A percentile compares a stretch with the other conserved stretches of the same genome.
Conservation (phyloP, 2,113 vertebrate genomes). For the Synodontis membranacea region DNA sequence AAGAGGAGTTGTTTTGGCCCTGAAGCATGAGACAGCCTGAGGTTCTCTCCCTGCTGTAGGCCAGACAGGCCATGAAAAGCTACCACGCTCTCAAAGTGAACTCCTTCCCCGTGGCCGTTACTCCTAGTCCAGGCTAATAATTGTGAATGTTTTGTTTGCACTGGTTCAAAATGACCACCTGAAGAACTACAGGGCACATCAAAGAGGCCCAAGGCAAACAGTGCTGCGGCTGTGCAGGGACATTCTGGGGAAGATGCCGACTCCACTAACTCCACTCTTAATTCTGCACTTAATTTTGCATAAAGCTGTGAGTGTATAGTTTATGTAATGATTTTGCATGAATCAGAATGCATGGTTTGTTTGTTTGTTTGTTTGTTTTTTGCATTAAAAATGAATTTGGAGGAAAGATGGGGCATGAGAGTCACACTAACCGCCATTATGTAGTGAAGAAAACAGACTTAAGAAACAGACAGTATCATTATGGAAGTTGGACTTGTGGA, state of each 20-base stretch:
- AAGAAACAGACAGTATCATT: slow-evolving; percentile 55
- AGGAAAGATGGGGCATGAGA: neutral
- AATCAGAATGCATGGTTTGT: no score
- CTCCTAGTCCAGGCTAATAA: slow-evolving; percentile 71
- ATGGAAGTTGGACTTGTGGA: neutral
- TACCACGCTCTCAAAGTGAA: slow-evolving; percentile 61
- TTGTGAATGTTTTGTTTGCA: slow-evolving; percentile 70
- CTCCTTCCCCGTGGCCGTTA: slow-evolving; percentile 63
- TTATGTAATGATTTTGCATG: neutral
- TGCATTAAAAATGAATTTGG: neutral
- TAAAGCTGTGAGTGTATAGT: neutral
- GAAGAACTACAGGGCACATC: slow-evolving; percentile 59
- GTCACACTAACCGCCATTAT: neutral
- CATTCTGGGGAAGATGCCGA: neutral
- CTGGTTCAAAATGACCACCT: slow-evolving; percentile 70
- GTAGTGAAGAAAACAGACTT: slow-evolving; percentile 68
- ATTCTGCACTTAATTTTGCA: neutral
- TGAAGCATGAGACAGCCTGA: slow-evolving; percentile 23
- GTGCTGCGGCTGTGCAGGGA: no score
- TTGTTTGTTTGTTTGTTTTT: neutral
- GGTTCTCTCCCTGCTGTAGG: slow-evolving; percentile 18
- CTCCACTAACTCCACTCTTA: neutral
- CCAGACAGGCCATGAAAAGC: slow-evolving; percentile 28
- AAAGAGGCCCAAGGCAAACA: neutral
- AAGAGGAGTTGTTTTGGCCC: slow-evolving; percentile 26